These are phyloP conservation scores for Arothron firmamentum DNA, from an alignment of 2,113 vertebrate species.

Conservation along the genomic window DNA sequence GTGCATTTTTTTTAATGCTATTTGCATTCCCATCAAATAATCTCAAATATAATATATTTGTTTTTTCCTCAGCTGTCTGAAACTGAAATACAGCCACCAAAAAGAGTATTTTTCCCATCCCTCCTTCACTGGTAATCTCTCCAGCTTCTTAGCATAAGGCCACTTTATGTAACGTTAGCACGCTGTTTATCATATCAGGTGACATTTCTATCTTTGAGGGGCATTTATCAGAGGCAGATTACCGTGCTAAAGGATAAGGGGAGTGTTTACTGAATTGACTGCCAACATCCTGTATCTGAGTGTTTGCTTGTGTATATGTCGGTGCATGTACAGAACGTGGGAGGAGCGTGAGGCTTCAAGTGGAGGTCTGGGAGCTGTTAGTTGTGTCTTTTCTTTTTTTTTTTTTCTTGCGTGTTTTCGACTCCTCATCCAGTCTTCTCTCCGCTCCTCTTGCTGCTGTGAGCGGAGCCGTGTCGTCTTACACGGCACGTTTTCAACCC, in stretches of 20 bases:
- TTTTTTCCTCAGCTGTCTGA: constrained; percentile 25
- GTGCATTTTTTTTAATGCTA: no score
- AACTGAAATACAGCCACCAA: constrained; percentile 17
- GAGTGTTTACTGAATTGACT: constrained; percentile 76
- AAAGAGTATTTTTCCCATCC: constrained; percentile 36
- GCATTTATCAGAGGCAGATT: constrained; percentile 78
- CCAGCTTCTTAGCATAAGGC: constrained; percentile 65
- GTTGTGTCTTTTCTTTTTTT: constrained; percentile 25
- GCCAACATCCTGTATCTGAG: constrained; percentile 68
- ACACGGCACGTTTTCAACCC: constrained; percentile 42
- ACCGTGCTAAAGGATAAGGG: constrained; percentile 70
- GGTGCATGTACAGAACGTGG: constrained; percentile 38
- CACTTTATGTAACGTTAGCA: constrained; percentile 68
- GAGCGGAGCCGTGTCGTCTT: constrained; percentile 12
- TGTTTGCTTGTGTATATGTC: constrained; percentile 50
- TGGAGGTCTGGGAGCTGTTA: constrained; percentile 43
- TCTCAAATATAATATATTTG: background rate
- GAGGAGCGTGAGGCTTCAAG: constrained; percentile 42
- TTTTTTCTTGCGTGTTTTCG: constrained; percentile 18
- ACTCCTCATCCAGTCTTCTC: constrained; percentile 34
- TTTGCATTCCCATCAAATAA: no score
- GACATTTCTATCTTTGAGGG: constrained; percentile 76
- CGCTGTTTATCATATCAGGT: constrained; percentile 75
- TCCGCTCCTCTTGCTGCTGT: constrained; percentile 27
- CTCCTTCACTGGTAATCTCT: constrained; percentile 61